Percentiles rank a stretch among this genome's conserved stretches.
phyloP scores from a whole-genome alignment of 2,113 vertebrate species.

The Oryzias woworae region DNA sequence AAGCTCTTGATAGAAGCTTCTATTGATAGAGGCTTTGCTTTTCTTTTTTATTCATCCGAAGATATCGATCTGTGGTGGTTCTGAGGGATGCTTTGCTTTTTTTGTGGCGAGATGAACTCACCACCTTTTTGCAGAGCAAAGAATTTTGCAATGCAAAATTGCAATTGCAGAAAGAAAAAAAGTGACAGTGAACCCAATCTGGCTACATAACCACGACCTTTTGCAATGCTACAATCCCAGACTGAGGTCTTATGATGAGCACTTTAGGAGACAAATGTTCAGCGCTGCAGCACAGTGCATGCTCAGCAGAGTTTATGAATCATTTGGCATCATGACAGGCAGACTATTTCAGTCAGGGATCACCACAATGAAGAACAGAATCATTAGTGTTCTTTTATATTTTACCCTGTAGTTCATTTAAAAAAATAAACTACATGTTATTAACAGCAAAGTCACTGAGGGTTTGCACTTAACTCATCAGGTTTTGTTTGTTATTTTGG shows the following conservation, averaged over 20 bases:
- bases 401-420: conserved; percentile 3
- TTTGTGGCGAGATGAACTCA: conserved; percentile 12
- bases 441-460: conserved; percentile 25
- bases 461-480: no score
- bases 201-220: conserved; percentile 62
- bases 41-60: conserved; percentile 3
- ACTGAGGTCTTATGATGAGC: conserved; percentile 38
- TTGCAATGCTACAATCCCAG: conserved; percentile 49
- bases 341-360: conserved; percentile 49
- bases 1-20: background rate
- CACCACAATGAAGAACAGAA: conserved; percentile 41
- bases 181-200: conserved; percentile 35
- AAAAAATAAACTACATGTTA: conserved; percentile 19
- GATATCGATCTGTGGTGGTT: conserved; percentile 33
- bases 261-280: conserved; percentile 60
- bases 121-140: conserved; percentile 3
- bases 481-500: no score
- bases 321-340: conserved; percentile 60
- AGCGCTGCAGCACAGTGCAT: conserved; percentile 53
- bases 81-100: background rate
- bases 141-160: background rate
- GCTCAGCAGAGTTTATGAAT: conserved; percentile 69
- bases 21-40: conserved; percentile 25
- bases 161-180: background rate
- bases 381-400: no score